Conservation (phyloP, 2,113 vertebrate genomes). For the Scopus umbretta region DNA sequence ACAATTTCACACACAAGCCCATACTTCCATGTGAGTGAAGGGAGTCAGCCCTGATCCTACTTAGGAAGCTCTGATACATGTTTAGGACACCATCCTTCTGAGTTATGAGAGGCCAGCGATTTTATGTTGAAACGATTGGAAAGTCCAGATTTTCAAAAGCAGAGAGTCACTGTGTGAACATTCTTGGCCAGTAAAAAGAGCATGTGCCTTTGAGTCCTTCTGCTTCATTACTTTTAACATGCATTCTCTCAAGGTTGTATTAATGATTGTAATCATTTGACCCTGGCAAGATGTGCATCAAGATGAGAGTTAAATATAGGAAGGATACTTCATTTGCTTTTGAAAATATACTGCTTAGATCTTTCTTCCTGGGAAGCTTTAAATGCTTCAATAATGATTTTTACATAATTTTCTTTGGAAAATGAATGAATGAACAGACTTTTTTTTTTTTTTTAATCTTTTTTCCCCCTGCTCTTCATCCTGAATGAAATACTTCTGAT, state of each 20-base stretch:
- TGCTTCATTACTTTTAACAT: neutral
- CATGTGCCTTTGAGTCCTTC: neutral
- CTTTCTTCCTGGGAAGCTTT: neutral
- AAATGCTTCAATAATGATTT: neutral
- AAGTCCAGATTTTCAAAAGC: neutral
- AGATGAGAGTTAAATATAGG: neutral
- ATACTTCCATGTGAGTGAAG: neutral
- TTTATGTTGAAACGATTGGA: neutral
- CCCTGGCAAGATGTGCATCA: neutral
- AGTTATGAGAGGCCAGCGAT: neutral
- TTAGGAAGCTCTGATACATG: neutral
- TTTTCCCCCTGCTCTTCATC: neutral
- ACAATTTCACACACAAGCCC: neutral
- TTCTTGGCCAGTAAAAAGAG: neutral
- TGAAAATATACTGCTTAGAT: neutral
- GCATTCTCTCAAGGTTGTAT: neutral
- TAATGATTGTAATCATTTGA: neutral
- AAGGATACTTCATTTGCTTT: neutral
- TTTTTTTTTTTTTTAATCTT: neutral
- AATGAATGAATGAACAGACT: neutral
- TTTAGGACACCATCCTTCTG: neutral
- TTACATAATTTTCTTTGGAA: neutral
- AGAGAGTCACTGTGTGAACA: neutral
- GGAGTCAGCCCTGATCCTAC: neutral
- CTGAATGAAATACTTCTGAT: neutral